phyloP scores from a whole-genome alignment of 2,888 invertebrate genomes.

The Kuschelorhynchus macadamiae region DNA sequence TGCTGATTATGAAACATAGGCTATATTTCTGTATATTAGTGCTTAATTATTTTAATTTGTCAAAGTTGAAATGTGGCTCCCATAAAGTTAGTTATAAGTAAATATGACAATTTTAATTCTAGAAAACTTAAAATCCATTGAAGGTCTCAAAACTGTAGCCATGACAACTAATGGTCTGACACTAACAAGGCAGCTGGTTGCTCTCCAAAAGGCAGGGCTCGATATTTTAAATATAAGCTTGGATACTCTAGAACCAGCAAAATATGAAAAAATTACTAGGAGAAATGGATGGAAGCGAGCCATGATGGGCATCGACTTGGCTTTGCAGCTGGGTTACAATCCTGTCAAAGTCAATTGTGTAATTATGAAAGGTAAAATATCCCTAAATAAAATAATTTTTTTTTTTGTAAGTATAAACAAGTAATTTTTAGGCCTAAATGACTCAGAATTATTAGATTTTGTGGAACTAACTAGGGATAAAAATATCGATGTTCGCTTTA shows the following conservation, averaged over 20 bases:
- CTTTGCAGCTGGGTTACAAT: constrained; percentile 86
- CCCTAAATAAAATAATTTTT: background rate
- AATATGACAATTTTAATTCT: constrained; percentile 54
- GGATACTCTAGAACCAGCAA: constrained; percentile 87
- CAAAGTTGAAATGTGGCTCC: too few relatives aligned
- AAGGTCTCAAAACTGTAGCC: constrained; percentile 82
- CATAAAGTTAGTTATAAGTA: too few relatives aligned
- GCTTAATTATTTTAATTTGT: too few relatives aligned
- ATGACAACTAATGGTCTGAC: constrained; percentile 97
- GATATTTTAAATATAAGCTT: constrained; percentile 93
- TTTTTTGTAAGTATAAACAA: too few relatives aligned
- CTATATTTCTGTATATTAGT: too few relatives aligned
- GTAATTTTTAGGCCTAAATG: constrained; percentile 84
- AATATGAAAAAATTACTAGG: constrained; percentile 91
- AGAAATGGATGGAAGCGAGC: constrained; percentile 91
- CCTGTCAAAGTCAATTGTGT: constrained; percentile 95
- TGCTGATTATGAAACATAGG: too few relatives aligned
- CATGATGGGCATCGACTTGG: constrained; percentile 88
- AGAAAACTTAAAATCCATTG: constrained; percentile 75
- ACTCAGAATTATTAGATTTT: constrained; percentile 95
- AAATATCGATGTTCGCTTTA: constrained; percentile 94
- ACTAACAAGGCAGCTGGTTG: constrained; percentile 82
- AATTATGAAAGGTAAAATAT: constrained; percentile 79
- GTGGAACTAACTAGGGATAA: constrained; percentile 88
- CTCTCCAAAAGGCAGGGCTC: constrained; percentile 89